Evolutionary conservation across 2,113 vertebrate species (phyloP).

Genomic region (Ptilorrhoa leucosticta): DNA sequence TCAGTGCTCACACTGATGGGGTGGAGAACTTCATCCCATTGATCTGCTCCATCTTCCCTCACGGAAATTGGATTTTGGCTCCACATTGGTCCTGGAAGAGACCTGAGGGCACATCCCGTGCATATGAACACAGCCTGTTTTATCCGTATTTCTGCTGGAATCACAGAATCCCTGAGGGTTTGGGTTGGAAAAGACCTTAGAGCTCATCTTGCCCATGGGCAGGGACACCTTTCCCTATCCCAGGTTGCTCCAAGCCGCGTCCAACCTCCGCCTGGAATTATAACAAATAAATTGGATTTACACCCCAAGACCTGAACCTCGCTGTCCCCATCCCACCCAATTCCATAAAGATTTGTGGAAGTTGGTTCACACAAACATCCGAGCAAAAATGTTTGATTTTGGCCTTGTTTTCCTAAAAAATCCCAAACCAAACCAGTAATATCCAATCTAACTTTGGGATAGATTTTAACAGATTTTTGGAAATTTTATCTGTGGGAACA

Average conservation of each 20-base stretch:
- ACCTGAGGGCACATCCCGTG: background rate
- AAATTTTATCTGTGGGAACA: background rate
- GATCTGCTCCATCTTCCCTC: background rate
- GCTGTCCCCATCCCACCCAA: fast-evolving
- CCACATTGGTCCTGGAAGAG: background rate
- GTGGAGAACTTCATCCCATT: background rate
- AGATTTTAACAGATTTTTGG: background rate
- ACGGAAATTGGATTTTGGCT: background rate
- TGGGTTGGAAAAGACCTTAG: background rate
- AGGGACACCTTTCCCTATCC: background rate
- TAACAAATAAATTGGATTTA: background rate
- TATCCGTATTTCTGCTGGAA: background rate
- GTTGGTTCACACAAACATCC: background rate
- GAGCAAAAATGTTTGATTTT: background rate
- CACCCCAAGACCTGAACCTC: too few species aligned
- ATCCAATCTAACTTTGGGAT: background rate
- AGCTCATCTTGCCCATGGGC: background rate
- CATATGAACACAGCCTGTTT: background rate
- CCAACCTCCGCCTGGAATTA: background rate
- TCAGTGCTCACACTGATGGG: background rate
- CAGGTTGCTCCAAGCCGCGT: fast-evolving
- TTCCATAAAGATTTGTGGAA: background rate
- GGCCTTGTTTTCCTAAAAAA: background rate
- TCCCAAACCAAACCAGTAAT: fast-evolving
- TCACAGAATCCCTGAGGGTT: background rate